Evolutionary conservation across 2,888 invertebrate species (phyloP), one percentile per base, ranked within the genome.

Genomic region (Mimachlamys varia): DNA sequence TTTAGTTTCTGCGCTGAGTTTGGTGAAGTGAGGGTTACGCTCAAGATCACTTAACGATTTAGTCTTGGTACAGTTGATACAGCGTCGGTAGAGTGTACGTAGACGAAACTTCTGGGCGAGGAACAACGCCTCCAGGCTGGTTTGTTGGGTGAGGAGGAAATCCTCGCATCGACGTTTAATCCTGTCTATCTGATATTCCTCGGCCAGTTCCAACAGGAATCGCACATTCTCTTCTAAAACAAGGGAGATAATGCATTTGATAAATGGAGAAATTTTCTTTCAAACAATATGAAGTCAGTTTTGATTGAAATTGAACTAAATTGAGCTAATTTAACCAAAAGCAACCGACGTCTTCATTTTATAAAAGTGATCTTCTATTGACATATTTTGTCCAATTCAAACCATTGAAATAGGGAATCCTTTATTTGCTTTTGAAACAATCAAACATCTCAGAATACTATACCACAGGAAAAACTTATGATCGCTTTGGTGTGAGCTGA

Each of bases 111-210:
- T 92, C 89, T 96, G 95, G 13, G 95, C 95, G 1, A 95, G 92
- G 15, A 96, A 92, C 0, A 96, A 92, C 15, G 96, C 94, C 55
- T 96, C 96, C 22, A 96, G 94, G 13, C 94, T 94, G 12, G 93
- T 92, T 15, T 94, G 93, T 89, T 93, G 92, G 19, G 94, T 92
- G 88, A 96, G 93, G n/a, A 97, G 94, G 90, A 95, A 97, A 89
- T 95, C 94, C 92, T 97, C 97, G 93, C 97, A 97, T 55, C 96
- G 95, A 87, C 95, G 95, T 92, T 96, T 96, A 89, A 97, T 96
- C 91, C 95, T 96, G 44, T 94, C 92, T 90, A 97, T 96, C 91
- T 97, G 96, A 93, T 96, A 97, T 92, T 97, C 97, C 90, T 97
- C 96, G 7, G 96, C 96, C 62, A 97, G 93, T 87, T 96, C 96